Percentiles rank a stretch among this genome's conserved stretches.
These are phyloP conservation scores for Epinotia brunnichana DNA, from an alignment of 2,888 invertebrate species.

Conservation along the genomic window DNA sequence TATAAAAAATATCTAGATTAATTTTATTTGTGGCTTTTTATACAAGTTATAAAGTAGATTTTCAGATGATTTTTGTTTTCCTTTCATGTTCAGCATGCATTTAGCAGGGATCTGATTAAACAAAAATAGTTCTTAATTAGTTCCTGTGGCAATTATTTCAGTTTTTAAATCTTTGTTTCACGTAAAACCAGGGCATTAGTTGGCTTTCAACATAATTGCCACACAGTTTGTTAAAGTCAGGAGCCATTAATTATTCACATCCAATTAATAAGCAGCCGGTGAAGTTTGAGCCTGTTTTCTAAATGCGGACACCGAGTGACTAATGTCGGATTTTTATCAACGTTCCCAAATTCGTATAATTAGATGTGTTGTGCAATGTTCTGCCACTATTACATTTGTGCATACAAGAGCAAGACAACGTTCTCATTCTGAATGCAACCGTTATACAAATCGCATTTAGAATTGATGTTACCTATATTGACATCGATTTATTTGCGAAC, in stretches of 20 bases:
- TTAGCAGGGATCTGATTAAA: slow-evolving; percentile 18
- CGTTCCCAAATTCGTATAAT: slow-evolving; percentile 26
- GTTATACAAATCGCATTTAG: no score
- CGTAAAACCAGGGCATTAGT: slow-evolving; percentile 37
- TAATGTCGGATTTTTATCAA: slow-evolving; percentile 39
- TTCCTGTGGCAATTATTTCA: slow-evolving; percentile 13
- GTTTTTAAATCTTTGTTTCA: slow-evolving; percentile 36
- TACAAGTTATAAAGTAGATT: neutral
- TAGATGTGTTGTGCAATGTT: slow-evolving; percentile 28
- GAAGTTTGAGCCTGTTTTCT: slow-evolving; percentile 42
- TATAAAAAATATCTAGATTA: no score
- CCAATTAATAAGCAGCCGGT: slow-evolving; percentile 39
- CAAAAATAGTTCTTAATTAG: slow-evolving; percentile 28
- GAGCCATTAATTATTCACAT: slow-evolving; percentile 35
- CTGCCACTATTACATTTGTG: neutral
- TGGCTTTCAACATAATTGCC: slow-evolving; percentile 43
- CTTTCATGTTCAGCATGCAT: slow-evolving; percentile 13
- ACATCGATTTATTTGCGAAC: neutral
- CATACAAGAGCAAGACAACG: no score
- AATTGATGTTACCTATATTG: neutral
- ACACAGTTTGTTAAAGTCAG: slow-evolving; percentile 39
- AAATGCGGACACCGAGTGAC: slow-evolving; percentile 36
- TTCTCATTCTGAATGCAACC: no score
- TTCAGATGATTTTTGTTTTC: slow-evolving; percentile 9
- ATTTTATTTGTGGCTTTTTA: no score